These are phyloP conservation scores for Heterodera carotae DNA, from an alignment of 1,140 invertebrate species.

Conservation along the genomic window DNA sequence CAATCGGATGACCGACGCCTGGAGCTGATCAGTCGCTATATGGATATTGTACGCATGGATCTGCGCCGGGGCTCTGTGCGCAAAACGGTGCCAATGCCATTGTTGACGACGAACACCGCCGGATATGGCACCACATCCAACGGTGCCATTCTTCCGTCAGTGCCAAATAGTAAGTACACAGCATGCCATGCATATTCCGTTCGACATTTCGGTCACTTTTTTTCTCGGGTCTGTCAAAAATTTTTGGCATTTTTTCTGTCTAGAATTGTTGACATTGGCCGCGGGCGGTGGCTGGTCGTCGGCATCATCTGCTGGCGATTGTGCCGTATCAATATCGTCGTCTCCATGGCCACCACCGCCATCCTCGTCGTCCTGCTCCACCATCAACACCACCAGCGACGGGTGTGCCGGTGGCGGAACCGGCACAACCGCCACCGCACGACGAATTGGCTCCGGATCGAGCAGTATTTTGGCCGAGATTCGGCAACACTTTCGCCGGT, in stretches of 20 bases:
- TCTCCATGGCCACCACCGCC: too few species aligned
- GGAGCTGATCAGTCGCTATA: conserved; percentile 54
- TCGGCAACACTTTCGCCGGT: conserved; percentile 54
- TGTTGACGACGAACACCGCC: not conserved
- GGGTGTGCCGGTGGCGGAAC: not conserved
- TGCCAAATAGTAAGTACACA: conserved; percentile 11
- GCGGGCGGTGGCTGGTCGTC: not conserved
- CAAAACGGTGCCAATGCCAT: conserved; percentile 39
- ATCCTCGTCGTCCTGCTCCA: too few species aligned
- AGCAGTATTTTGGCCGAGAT: conserved; percentile 65
- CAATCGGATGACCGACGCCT: conserved; percentile 46
- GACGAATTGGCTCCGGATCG: conserved; percentile 54
- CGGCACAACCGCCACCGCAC: not conserved
- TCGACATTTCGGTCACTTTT: too few species aligned
- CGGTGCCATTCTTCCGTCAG: conserved; percentile 7
- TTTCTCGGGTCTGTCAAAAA: not conserved
- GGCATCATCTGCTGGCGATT: not conserved
- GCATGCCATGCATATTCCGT: too few species aligned
- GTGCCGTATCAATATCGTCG: too few species aligned
- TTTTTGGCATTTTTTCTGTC: not conserved
- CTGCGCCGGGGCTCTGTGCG: conserved; percentile 48
- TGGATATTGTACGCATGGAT: conserved; percentile 55
- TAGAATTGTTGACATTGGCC: conserved; percentile 34
- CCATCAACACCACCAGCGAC: too few species aligned
- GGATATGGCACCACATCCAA: conserved; percentile 6